Percentiles rank a stretch among this genome's conserved stretches.
phyloP scores from a whole-genome alignment of 2,888 invertebrate genomes.

The Microplitis manilae region DNA sequence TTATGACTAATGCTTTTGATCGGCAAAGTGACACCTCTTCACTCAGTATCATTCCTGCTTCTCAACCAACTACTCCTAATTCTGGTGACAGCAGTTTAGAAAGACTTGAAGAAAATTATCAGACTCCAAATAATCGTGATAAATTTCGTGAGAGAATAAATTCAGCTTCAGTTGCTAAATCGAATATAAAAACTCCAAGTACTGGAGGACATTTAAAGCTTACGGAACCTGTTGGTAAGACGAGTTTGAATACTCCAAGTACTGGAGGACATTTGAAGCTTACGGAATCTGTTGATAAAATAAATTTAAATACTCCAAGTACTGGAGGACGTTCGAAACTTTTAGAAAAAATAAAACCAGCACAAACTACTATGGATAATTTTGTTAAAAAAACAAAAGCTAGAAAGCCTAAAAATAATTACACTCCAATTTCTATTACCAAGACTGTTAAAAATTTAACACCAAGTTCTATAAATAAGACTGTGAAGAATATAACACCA shows the following conservation, averaged over 20 bases:
- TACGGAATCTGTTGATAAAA: neutral
- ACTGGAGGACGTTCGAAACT: neutral
- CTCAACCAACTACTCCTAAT: conserved; percentile 55
- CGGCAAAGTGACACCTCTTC: conserved; percentile 57
- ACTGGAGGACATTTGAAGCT: neutral
- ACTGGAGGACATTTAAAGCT: neutral
- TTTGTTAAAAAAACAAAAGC: conserved; percentile 39
- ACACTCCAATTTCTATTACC: neutral
- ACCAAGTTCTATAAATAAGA: neutral
- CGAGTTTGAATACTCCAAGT: neutral
- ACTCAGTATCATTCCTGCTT: conserved; percentile 57
- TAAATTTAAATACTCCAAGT: neutral
- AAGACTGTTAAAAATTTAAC: neutral
- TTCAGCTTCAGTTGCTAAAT: neutral
- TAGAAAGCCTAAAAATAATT: neutral
- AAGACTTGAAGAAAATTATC: conserved; percentile 64
- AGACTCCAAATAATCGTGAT: conserved; percentile 69
- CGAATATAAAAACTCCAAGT: neutral
- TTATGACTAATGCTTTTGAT: conserved; percentile 57
- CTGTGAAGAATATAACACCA: neutral
- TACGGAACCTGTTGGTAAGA: neutral
- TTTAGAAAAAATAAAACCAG: neutral
- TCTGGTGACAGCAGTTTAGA: conserved; percentile 69
- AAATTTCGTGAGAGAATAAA: conserved; percentile 45
- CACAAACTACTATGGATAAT: conserved; percentile 47